These are phyloP conservation scores for Rhegmatorhina hoffmannsi DNA, from an alignment of 2,113 vertebrate species.

Conservation along the genomic window DNA sequence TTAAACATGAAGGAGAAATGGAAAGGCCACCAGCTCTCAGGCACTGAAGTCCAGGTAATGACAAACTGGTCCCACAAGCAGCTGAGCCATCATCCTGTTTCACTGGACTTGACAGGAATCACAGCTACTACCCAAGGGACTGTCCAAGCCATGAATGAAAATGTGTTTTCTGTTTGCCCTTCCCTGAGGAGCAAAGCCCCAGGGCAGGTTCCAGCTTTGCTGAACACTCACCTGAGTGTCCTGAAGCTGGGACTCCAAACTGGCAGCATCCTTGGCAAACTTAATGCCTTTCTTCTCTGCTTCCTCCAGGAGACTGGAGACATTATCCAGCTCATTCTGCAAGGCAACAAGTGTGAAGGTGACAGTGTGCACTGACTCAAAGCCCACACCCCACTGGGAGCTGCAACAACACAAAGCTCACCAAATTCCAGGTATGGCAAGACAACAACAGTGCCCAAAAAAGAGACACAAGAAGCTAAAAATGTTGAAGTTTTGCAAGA, in stretches of 20 bases:
- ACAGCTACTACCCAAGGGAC: background rate
- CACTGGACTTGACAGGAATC: background rate
- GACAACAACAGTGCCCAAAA: background rate
- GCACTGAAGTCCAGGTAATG: background rate
- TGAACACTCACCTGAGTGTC: conserved; percentile 86
- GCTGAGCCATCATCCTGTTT: background rate
- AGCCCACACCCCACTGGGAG: background rate
- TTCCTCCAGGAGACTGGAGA: conserved; percentile 89
- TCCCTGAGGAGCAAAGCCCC: background rate
- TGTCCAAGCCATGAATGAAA: background rate
- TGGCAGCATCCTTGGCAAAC: conserved; percentile 89
- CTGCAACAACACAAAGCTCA: background rate
- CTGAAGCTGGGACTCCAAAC: conserved; percentile 92
- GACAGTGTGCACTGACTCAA: background rate
- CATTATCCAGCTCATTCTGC: conserved; percentile 93
- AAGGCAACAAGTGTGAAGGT: conserved; percentile 18
- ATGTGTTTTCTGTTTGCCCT: background rate
- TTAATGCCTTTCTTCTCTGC: conserved; percentile 96
- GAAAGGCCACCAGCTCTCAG: background rate
- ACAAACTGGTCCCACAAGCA: background rate
- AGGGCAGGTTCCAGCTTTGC: background rate
- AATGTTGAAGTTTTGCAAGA: background rate
- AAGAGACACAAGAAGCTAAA: background rate
- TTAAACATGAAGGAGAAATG: background rate
- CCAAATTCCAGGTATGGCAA: background rate